phyloP scores from a whole-genome alignment of 1,140 invertebrate genomes.

The Atta colombica region DNA sequence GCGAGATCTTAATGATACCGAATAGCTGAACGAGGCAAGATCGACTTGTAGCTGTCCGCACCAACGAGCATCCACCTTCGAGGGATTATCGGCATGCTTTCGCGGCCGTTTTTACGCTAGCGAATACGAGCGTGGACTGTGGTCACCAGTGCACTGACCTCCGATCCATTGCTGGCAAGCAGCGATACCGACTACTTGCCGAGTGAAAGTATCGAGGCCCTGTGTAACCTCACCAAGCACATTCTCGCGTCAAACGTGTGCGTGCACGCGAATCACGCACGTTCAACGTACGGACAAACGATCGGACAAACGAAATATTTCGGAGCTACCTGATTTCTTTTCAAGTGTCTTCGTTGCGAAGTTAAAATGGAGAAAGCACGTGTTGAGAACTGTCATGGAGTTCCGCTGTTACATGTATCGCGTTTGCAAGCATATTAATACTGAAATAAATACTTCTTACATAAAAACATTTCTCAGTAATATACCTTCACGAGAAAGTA shows the following conservation, averaged over 20 bases:
- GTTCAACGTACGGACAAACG: constrained; percentile 35
- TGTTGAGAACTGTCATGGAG: background rate
- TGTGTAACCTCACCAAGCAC: constrained; percentile 58
- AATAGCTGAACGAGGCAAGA: constrained; percentile 19
- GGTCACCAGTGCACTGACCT: constrained; percentile 82
- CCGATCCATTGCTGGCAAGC: constrained; percentile 76
- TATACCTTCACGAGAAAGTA: background rate
- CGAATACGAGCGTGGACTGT: constrained; percentile 71
- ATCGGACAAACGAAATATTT: constrained; percentile 47
- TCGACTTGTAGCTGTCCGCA: constrained; percentile 25
- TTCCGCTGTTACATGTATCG: background rate
- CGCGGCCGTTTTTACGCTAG: constrained; percentile 64
- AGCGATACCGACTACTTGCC: constrained; percentile 76
- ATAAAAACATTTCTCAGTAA: background rate
- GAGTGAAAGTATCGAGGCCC: constrained; percentile 77
- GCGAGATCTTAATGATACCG: constrained; percentile 24
- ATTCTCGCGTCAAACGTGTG: constrained; percentile 59
- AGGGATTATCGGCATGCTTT: constrained; percentile 50
- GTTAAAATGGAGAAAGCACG: background rate
- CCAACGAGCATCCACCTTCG: constrained; percentile 43
- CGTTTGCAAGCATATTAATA: background rate
- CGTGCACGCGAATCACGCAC: constrained; percentile 55
- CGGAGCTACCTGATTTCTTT: constrained; percentile 67
- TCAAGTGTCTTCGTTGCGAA: background rate
- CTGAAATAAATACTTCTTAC: background rate